Base-by-base conservation (phyloP, 2,113 vertebrate species). In the Brachypteracias leptosomus region DNA sequence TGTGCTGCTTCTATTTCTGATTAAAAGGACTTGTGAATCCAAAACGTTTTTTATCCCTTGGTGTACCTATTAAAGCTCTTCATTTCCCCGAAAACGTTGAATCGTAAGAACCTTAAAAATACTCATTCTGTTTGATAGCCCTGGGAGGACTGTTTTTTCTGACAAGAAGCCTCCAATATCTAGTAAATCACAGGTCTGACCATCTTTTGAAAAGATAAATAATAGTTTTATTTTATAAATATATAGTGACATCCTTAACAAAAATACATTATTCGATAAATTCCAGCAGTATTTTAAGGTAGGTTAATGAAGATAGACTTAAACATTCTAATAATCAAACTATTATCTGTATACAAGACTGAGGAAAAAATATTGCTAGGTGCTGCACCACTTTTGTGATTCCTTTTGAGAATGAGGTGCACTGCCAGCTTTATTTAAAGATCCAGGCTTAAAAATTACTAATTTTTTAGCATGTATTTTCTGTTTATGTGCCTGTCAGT, bases 401-500 rank as follows among this genome's bases (percentile, higher is more conserved):
- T 90, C 33, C 58, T 90, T 52, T 74, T 90, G 78, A 94, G 88
- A 91, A 67, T 71, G 63, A 88, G 55, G 18, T 78, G 28, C 26
- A 94, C 61, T 95, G 75, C 82, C 57, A 74, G 72, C 57, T 91
- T 91, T 95, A 83, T 95, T 95, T 91, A 83, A 96, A 90, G 88
- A 86, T 80, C 52, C 4, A 2, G 83, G 59, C 82, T 91, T 95
- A 67, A 96, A 95, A 96, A 85, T 96, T 5, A 81, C 63, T 94
- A 94, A 93, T 96, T 96, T 96, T 96, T 65, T 93, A 85, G 52
- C 76, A 72, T 90, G 46, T 93, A 92, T 96, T 96, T 95, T 96
- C 85, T 96, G 96, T 97, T 97, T 97, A 95, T 94, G 68, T 94
- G 75, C 76, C 92, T 92, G 90, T 95, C 90, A 90, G 72, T 94